phyloP scores from a whole-genome alignment of 2,113 vertebrate genomes.

The Tragelaphus imberbis region DNA sequence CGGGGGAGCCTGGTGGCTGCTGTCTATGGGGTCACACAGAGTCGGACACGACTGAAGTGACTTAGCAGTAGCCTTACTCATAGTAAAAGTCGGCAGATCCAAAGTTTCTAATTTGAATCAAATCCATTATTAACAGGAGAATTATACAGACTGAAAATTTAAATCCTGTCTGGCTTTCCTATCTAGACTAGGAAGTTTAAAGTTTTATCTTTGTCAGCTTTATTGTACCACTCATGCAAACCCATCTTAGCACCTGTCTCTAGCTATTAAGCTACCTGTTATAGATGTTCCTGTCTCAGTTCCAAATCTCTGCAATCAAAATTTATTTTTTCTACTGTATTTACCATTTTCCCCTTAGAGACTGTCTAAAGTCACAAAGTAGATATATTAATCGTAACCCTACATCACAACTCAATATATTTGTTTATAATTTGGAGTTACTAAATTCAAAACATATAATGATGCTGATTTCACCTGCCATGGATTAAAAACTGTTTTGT shows the following conservation, averaged over 20 bases:
- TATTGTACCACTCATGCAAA: not conserved
- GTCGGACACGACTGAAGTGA: no score
- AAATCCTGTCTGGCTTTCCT: not conserved
- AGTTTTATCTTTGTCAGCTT: not conserved
- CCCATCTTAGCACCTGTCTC: not conserved
- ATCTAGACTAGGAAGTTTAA: slow-evolving; percentile 4
- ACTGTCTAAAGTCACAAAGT: not conserved
- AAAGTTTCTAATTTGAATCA: not conserved
- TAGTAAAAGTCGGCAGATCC: not conserved
- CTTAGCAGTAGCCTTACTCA: not conserved
- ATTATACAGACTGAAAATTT: not conserved
- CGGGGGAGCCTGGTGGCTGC: no score
- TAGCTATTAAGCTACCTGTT: not conserved
- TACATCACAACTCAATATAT: not conserved
- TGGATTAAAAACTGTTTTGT: not conserved
- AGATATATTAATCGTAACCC: not conserved
- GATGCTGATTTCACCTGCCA: not conserved
- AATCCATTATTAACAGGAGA: not conserved
- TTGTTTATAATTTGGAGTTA: slow-evolving; percentile 1
- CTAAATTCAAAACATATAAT: slow-evolving; percentile 19
- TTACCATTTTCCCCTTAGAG: not conserved
- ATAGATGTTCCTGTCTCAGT: not conserved
- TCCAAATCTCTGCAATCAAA: not conserved
- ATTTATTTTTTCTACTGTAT: not conserved
- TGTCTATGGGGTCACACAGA: no score